Base-by-base conservation (phyloP, 2,888 invertebrate genomes). In the Heliothis peltigera region DNA sequence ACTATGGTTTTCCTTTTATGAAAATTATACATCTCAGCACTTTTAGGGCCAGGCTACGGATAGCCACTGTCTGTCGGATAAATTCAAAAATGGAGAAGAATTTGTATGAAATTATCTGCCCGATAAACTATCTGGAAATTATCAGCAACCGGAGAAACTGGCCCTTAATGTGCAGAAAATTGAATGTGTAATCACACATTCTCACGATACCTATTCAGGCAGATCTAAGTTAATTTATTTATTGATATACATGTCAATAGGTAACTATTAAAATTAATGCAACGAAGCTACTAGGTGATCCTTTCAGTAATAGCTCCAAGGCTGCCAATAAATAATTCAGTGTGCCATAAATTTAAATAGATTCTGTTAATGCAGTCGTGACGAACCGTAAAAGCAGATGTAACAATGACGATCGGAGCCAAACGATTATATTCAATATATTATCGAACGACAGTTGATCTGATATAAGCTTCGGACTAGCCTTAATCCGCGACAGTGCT, bases 331-430 rank as follows among this genome's bases (percentile, higher is more conserved):
- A 64, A 63, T 66, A 57, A 65, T 76, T 65, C 58, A 65, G 70
- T 64, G 64, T 55, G 48, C 56, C 51, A 66, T 74, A 77, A 70
- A 76, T 77, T 77, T 72, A 69, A 79, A 67, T 74, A 69, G 56
- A 53, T 69, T 54, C 69, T 28, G 71, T 72, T 81, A 82, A 81
- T 82, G 82, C 35, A 78, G 64, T 81, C 80, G 80, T 81, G 80
- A 81, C 70, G 68, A 15, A 44, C 65, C 73, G 55, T 77, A 77
- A 77, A 71, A 75, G 80, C 67, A 75, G 80, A 77, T 77, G 74
- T 49, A 82, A 74, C 70, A 77, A 73, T 72, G 64, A 72, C 56
- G 70, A 74, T 70, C 55, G 55, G 4, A 55, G 51, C 21, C 43
- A 52, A 61, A 58, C 53, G 62, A 61, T 66, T 56, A 60, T 62